These are phyloP conservation scores for Mesorhabditis sp. DNA, from an alignment of 2,888 invertebrate genomes.

Conservation along the genomic window DNA sequence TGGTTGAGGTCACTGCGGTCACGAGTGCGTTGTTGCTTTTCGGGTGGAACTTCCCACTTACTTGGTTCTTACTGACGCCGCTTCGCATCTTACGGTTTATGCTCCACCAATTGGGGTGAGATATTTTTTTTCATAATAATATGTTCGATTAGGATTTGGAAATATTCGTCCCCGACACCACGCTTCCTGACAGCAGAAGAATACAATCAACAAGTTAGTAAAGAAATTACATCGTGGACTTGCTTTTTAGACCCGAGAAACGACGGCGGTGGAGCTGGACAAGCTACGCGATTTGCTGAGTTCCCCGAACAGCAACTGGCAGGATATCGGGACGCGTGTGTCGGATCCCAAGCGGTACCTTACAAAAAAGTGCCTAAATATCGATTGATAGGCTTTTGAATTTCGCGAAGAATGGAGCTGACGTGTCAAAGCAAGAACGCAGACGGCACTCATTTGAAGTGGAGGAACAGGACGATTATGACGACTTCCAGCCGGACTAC, in stretches of 20 bases:
- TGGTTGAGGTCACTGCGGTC: neutral
- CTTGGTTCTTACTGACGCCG: neutral
- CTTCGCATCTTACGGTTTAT: neutral
- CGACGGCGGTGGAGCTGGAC: neutral
- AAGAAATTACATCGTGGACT: neutral
- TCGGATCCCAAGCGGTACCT: neutral
- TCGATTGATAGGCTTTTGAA: no score
- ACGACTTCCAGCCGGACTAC: no score
- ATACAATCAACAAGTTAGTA: neutral
- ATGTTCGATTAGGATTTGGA: no score
- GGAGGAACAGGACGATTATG: neutral
- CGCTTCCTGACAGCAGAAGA: neutral
- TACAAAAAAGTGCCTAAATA: neutral
- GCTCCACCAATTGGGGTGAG: no score
- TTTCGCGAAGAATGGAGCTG: no score
- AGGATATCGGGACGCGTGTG: neutral
- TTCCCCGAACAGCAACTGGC: neutral
- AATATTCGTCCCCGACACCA: no score
- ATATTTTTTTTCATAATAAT: no score
- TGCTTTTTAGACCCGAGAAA: slow-evolving; percentile 1
- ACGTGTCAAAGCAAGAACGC: neutral
- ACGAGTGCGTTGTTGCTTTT: neutral
- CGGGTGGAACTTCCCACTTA: neutral
- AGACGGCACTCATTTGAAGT: neutral
- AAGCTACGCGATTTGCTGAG: neutral